Base-by-base conservation (phyloP, 2,113 vertebrate genomes). In the Machaerirhynchus nigripectus region DNA sequence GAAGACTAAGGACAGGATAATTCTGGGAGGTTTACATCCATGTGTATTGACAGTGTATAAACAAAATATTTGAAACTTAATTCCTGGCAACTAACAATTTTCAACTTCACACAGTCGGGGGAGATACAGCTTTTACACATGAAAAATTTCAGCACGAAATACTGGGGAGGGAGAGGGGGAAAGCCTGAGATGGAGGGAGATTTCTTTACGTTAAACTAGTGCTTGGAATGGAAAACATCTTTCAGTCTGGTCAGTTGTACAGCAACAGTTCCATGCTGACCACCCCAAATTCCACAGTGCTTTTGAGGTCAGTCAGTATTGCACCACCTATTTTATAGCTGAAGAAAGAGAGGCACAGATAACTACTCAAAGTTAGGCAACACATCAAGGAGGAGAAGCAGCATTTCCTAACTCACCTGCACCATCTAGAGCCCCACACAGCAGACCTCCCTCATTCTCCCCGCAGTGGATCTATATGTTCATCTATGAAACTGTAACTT, bases 331-430 rank as follows among this genome's bases (percentile, higher is more conserved):
- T 21, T 84, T 50, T 65, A 57, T 0, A 64, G 73, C 77, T 95
- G 53, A 81, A 81, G 91, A 90, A 97, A 86, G 22, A 49, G 56
- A 69, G 49, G 76, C 71, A 80, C 85, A 89, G 53, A 64, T 65
- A 44, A 56, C 50, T 55, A 49, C 24, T 40, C 75, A 4, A 15
- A 52, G 42, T 93, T 85, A 63, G 47, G 88, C 59, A 96, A 89
- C 42, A 20, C 28, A 37, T 31, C 55, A 77, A 39, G 79, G 53
- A 37, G 82, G 39, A 91, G 78, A 57, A 57, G 50, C 55, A 53
- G 65, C 63, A 17, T 83, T 96, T 80, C 70, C 80, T 88, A 96
- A 93, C 71, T 95, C 95, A 70, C 92, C 94, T 94, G 90, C 95
- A 95, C 93, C 95, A 95, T 79, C 95, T 97, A 96, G 50, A 94